These are phyloP conservation scores for Achroia grisella DNA, from an alignment of 1,140 invertebrate species.

Conservation along the genomic window DNA sequence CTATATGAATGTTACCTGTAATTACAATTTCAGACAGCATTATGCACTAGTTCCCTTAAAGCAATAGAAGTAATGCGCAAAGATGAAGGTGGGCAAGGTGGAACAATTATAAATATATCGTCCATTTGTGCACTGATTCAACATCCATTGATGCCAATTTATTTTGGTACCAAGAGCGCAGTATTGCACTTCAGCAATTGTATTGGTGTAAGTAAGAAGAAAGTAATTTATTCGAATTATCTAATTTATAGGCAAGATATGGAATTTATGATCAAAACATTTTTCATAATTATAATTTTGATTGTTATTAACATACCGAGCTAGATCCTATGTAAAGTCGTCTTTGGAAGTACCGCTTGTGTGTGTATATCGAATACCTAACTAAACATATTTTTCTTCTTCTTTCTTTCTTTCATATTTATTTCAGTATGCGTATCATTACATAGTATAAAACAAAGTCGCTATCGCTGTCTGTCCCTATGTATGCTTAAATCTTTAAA, in stretches of 20 bases:
- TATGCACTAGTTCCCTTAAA: conserved; percentile 36
- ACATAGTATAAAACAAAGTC: too few relatives aligned
- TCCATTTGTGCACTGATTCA: neutral
- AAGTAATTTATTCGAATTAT: neutral
- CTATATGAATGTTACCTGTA: neutral
- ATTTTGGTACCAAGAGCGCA: neutral
- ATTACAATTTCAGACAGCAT: conserved; percentile 30
- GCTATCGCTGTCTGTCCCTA: too few relatives aligned
- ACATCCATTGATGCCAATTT: neutral
- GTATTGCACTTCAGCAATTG: neutral
- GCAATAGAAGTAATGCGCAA: conserved; percentile 73
- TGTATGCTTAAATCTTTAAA: too few relatives aligned
- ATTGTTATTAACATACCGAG: too few relatives aligned
- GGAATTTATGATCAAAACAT: too few relatives aligned
- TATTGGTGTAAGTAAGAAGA: neutral
- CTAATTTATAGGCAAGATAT: neutral
- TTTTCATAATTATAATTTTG: too few relatives aligned
- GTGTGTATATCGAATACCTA: too few relatives aligned
- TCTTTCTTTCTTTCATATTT: too few relatives aligned
- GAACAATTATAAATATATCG: conserved; percentile 1
- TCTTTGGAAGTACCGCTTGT: too few relatives aligned
- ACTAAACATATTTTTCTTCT: too few relatives aligned
- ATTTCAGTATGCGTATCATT: too few relatives aligned
- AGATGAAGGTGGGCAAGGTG: conserved; percentile 45
- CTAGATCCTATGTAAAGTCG: too few relatives aligned